Evolutionary conservation across 2,888 invertebrate genomes (phyloP).

Genomic region (Hetaerina titia): DNA sequence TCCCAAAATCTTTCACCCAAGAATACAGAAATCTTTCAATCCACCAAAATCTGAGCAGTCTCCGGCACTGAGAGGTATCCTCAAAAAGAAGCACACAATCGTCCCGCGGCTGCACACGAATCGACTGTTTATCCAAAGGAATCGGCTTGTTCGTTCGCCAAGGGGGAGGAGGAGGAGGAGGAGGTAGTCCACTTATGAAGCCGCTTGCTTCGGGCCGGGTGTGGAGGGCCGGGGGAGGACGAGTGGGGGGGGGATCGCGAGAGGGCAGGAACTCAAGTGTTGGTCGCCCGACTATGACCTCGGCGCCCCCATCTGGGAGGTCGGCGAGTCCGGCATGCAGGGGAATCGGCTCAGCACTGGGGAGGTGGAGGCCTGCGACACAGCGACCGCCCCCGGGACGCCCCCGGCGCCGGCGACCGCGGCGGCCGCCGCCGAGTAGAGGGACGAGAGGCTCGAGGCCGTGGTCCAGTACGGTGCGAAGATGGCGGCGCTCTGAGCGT

Average conservation of each 20-base stretch:
- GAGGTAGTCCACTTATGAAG: background rate
- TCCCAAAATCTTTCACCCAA: conserved; percentile 20
- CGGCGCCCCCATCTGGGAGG: conserved; percentile 39
- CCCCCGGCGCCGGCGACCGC: conserved; percentile 24
- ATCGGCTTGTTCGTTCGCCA: too few relatives aligned
- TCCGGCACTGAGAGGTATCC: background rate
- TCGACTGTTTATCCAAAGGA: background rate
- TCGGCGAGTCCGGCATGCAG: conserved; percentile 18
- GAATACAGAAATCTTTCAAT: background rate
- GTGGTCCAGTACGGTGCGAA: conserved; percentile 77
- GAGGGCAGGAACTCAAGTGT: background rate
- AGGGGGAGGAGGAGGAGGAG: background rate
- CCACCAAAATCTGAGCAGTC: conserved; percentile 10
- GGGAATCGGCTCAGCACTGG: conserved; percentile 37
- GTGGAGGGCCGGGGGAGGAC: background rate
- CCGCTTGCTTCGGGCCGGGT: too few relatives aligned
- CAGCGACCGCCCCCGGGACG: background rate
- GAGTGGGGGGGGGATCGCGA: background rate
- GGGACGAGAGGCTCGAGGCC: conserved; percentile 50
- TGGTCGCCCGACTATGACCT: background rate
- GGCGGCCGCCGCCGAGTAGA: conserved; percentile 41
- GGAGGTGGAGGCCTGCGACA: conserved; percentile 8
- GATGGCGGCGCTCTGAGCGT: conserved; percentile 42
- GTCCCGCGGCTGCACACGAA: background rate
- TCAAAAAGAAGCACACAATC: background rate